A percentile compares a stretch with the other conserved stretches of the same genome.
These are phyloP conservation scores for Sinocyclocheilus grahami DNA, from an alignment of 2,113 vertebrate species.

Conservation along the genomic window DNA sequence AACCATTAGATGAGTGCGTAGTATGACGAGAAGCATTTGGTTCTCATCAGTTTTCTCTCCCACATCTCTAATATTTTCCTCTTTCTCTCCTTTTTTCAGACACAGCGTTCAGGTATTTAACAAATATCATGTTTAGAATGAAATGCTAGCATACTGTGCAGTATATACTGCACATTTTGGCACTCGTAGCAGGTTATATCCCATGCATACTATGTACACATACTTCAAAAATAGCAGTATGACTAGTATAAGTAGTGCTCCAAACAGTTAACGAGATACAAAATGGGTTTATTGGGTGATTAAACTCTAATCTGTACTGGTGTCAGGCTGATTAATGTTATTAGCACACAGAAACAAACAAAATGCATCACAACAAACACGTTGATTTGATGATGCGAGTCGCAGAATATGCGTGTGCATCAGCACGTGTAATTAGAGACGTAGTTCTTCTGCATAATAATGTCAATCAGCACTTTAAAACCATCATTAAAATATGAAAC, in stretches of 20 bases:
- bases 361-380: neutral
- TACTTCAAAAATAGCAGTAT: neutral
- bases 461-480: slow-evolving; percentile 25
- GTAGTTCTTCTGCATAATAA: slow-evolving; percentile 9
- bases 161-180: neutral
- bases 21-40: slow-evolving; percentile 24
- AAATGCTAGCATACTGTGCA: neutral
- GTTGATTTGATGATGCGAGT: neutral
- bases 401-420: neutral
- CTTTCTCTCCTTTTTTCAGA: neutral
- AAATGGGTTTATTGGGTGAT: slow-evolving; percentile 1
- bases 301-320: neutral
- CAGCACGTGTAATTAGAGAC: slow-evolving; percentile 25
- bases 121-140: neutral
- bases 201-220: slow-evolving; percentile 29
- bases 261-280: slow-evolving; percentile 44
- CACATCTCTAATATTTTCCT: neutral
- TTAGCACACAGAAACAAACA: neutral
- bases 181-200: neutral
- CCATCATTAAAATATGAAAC: slow-evolving; percentile 28
- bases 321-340: neutral
- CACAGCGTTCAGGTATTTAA: neutral
- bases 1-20: neutral
- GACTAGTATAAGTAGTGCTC: neutral
- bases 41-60: slow-evolving; percentile 7